A percentile compares a stretch with the other conserved stretches of the same genome.
Evolutionary conservation across 2,113 vertebrate species (phyloP).

Genomic region (Actinemys pallida): DNA sequence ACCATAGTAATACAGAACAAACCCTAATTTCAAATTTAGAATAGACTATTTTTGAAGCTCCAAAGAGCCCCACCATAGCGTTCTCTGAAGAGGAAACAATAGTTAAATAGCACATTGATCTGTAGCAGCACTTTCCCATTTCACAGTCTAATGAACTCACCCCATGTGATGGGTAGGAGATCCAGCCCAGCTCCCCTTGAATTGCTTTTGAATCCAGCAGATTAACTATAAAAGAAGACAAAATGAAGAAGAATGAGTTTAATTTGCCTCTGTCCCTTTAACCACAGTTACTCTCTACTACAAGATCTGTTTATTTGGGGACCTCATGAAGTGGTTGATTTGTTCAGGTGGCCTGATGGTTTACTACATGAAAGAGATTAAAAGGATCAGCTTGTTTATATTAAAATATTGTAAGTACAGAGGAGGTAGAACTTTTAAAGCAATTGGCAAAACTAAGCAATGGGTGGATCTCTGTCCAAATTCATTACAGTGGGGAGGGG

Average conservation of each 20-base stretch:
- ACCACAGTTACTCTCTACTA: slow-evolving; percentile 71
- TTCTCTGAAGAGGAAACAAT: slow-evolving; percentile 64
- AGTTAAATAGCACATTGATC: slow-evolving; percentile 64
- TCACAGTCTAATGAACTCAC: slow-evolving; percentile 85
- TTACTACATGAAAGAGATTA: slow-evolving; percentile 62
- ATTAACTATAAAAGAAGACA: slow-evolving; percentile 89
- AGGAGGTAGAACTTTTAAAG: slow-evolving; percentile 31
- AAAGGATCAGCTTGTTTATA: slow-evolving; percentile 13
- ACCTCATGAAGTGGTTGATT: slow-evolving; percentile 73
- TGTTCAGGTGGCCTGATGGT: slow-evolving; percentile 78
- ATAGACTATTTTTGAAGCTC: slow-evolving; percentile 22
- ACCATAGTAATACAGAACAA: neutral
- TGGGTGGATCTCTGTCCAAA: slow-evolving; percentile 40
- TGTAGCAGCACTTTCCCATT: slow-evolving; percentile 61
- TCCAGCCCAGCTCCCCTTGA: slow-evolving; percentile 99
- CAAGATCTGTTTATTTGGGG: slow-evolving; percentile 69
- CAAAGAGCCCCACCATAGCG: neutral
- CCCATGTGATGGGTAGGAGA: slow-evolving; percentile 97
- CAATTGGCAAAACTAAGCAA: slow-evolving; percentile 59
- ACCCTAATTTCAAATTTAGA: neutral
- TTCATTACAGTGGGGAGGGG: slow-evolving; percentile 42
- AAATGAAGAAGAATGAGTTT: slow-evolving; percentile 74
- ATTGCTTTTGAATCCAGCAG: slow-evolving; percentile 98
- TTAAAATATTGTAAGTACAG: slow-evolving; percentile 40
- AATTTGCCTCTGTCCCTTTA: slow-evolving; percentile 74